Evolutionary conservation across 2,888 invertebrate species (phyloP).

Genomic region (Acronicta alni): DNA sequence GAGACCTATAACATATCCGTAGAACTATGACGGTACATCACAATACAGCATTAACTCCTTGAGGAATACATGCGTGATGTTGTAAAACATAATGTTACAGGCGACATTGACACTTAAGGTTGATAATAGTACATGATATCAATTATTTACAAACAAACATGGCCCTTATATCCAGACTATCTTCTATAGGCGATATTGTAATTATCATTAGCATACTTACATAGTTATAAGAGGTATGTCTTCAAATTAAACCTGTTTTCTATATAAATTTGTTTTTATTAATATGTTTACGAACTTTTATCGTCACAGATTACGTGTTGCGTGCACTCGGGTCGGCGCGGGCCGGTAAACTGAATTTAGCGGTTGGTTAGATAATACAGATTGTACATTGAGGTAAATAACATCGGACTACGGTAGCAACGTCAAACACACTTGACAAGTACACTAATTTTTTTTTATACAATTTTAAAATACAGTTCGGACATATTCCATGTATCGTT

Average conservation of each 20-base stretch:
- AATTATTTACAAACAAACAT: conserved; percentile 37
- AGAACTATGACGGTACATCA: too few species aligned
- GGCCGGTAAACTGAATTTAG: conserved; percentile 26
- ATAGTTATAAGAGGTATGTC: conserved; percentile 16
- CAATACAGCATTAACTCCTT: too few species aligned
- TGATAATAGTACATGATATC: too few species aligned
- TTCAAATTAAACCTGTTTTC: conserved; percentile 13
- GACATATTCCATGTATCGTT: too few species aligned
- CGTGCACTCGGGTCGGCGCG: conserved; percentile 16
- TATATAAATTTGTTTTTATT: not conserved
- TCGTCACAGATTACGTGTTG: not conserved
- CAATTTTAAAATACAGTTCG: too few species aligned
- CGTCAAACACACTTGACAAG: not conserved
- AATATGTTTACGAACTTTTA: conserved; percentile 2
- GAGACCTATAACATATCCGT: too few species aligned
- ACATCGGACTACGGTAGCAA: not conserved
- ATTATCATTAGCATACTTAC: conserved; percentile 37
- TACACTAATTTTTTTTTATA: too few species aligned
- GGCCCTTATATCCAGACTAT: conserved; percentile 11
- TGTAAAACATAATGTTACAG: too few species aligned
- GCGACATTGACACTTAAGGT: too few species aligned
- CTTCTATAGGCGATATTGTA: too few species aligned
- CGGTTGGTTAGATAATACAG: not conserved
- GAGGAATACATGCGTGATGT: too few species aligned
- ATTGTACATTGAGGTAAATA: conserved; percentile 1